phyloP scores from a whole-genome alignment of 2,113 vertebrate genomes.

The Nyctibius bracteatus region DNA sequence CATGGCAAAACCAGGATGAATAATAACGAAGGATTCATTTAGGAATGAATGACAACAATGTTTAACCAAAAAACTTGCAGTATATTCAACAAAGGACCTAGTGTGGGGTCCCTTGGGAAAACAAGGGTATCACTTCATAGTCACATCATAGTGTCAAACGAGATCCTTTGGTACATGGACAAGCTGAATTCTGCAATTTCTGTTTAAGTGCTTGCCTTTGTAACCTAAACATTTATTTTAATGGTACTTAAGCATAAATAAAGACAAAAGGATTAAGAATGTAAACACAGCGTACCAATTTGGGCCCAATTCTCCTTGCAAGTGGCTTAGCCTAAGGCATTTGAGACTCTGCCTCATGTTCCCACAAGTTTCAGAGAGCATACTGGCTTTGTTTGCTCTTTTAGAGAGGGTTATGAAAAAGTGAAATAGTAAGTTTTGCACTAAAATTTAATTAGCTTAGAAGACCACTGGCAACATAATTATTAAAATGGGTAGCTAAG shows the following conservation, averaged over 20 bases:
- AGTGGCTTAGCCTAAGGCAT: neutral
- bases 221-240: neutral
- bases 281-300: neutral
- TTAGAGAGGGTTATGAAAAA: neutral
- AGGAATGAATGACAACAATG: neutral
- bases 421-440: neutral
- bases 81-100: neutral
- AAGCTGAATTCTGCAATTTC: neutral
- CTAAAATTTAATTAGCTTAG: neutral
- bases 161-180: neutral
- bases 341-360: neutral
- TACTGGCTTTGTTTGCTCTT: neutral
- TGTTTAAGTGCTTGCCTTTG: neutral
- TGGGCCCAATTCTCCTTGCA: neutral
- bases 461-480: neutral
- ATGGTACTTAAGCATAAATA: neutral
- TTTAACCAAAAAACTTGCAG: neutral
- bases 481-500: neutral
- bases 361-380: neutral
- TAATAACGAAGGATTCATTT: neutral
- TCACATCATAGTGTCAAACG: rapidly evolving
- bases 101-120: neutral
- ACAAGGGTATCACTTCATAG: neutral
- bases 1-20: neutral
- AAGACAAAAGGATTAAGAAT: neutral